Percentiles rank a stretch among this genome's conserved stretches.
These are phyloP conservation scores for Pempheris klunzingeri DNA, from an alignment of 2,797 vertebrate genomes.

Conservation along the genomic window DNA sequence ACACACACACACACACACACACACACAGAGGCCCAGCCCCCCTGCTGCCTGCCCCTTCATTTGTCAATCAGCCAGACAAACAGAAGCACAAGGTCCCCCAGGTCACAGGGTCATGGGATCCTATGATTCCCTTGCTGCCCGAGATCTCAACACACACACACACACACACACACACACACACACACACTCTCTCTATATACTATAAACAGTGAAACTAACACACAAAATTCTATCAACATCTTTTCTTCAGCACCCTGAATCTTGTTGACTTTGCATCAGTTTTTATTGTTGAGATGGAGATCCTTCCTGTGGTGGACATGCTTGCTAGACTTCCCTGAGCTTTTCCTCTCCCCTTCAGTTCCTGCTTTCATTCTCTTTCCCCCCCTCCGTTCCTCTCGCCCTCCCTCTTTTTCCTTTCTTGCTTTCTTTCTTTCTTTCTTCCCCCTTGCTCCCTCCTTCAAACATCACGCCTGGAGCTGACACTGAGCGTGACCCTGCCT, in stretches of 20 bases:
- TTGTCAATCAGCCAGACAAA: conserved; percentile 86
- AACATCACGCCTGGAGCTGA: conserved; percentile 77
- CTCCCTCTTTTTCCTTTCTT: conserved; percentile 27
- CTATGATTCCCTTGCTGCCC: conserved; percentile 59
- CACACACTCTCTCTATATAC: conserved; percentile 7
- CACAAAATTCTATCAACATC: conserved; percentile 29
- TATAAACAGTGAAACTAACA: conserved; percentile 15
- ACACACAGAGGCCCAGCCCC: conserved; percentile 44
- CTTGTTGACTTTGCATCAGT: conserved; percentile 50
- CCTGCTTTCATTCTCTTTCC: conserved; percentile 19
- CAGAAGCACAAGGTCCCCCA: conserved; percentile 82
- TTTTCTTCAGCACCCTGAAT: conserved; percentile 41
- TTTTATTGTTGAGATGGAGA: conserved; percentile 40
- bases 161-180: conserved; percentile 27
- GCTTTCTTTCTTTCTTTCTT: conserved; percentile 39
- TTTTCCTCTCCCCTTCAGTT: conserved; percentile 39
- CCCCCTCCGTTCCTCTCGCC: conserved; percentile 22
- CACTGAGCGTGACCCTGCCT: conserved; percentile 83
- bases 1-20: conserved; percentile 46
- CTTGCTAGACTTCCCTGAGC: conserved; percentile 43
- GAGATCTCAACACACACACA: conserved; percentile 45
- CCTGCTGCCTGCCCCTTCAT: conserved; percentile 76
- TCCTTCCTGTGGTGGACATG: conserved; percentile 54
- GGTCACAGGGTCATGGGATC: conserved; percentile 83
- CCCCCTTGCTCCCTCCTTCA: conserved; percentile 56